These are phyloP conservation scores for Lordiphosa clarofinis DNA, from an alignment of 1,140 invertebrate species.

Conservation along the genomic window DNA sequence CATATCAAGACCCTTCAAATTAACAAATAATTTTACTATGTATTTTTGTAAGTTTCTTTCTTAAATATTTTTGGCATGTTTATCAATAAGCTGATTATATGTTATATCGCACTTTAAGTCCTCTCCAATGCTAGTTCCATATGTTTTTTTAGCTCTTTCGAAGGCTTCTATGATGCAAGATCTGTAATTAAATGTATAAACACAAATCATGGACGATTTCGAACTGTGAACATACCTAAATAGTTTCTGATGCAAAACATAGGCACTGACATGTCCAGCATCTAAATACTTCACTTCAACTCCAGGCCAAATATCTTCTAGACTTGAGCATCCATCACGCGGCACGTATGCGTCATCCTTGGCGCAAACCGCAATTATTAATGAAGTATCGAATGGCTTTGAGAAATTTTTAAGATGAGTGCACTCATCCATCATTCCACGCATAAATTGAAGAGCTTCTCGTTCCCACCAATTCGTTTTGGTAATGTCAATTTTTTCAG, in stretches of 20 bases:
- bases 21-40: no score
- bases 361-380: slow-evolving; percentile 93
- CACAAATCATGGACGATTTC: no score
- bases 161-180: slow-evolving; percentile 85
- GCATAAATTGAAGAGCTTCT: slow-evolving; percentile 96
- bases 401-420: slow-evolving; percentile 97
- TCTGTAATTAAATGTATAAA: slow-evolving; percentile 72
- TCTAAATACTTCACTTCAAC: slow-evolving; percentile 92
- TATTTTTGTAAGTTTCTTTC: not conserved
- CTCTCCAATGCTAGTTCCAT: slow-evolving; percentile 34
- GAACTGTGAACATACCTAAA: slow-evolving; percentile 85
- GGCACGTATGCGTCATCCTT: slow-evolving; percentile 96
- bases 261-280: slow-evolving; percentile 94
- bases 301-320: slow-evolving; percentile 95
- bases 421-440: slow-evolving; percentile 98
- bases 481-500: slow-evolving; percentile 79
- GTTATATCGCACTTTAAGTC: slow-evolving; percentile 40
- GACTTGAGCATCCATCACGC: slow-evolving; percentile 87
- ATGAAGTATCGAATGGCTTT: slow-evolving; percentile 89
- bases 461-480: slow-evolving; percentile 84
- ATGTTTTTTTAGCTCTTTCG: slow-evolving; percentile 82
- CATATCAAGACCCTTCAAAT: not conserved
- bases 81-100: slow-evolving; percentile 50
- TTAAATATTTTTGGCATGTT: slow-evolving; percentile 44
- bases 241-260: slow-evolving; percentile 90